Percentiles rank a stretch among this genome's conserved stretches.
Evolutionary conservation across 30 jellyfish, hydroid and myxozoan genomes (phyloP).

Genomic region (Chrysaora quinquecirrha): DNA sequence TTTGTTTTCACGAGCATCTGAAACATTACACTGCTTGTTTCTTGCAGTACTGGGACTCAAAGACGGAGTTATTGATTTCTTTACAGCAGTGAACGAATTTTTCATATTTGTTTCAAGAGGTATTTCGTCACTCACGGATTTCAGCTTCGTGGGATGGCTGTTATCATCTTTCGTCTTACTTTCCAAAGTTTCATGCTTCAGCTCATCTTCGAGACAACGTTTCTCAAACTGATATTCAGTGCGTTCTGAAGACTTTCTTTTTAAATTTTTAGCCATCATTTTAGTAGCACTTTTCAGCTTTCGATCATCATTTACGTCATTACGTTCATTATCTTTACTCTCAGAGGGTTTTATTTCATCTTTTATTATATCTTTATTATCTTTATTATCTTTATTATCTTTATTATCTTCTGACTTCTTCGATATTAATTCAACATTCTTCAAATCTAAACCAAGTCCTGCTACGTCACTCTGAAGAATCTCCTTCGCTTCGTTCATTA

Average conservation of each 20-base stretch:
- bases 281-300: background rate
- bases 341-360: background rate
- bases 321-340: background rate
- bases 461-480: slow-evolving; percentile 74
- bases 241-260: background rate
- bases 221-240: background rate
- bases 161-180: no score
- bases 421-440: slow-evolving; percentile 24
- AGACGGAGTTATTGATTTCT: no score
- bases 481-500: slow-evolving; percentile 86
- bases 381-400: background rate
- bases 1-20: no score
- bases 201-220: background rate
- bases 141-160: no score
- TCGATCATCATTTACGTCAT: background rate
- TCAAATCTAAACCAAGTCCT: slow-evolving; percentile 63
- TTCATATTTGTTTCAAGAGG: no score
- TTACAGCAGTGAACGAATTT: no score
- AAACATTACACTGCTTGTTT: no score
- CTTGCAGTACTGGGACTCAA: no score
- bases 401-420: background rate
- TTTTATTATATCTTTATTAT: background rate
- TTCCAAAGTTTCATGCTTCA: no score
- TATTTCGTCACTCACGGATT: no score
- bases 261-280: background rate